Percentiles rank a stretch among this genome's conserved stretches.
These are phyloP conservation scores for Rhinolophus ferrumequinum DNA, from an alignment of 2,113 vertebrate species.

Conservation along the genomic window DNA sequence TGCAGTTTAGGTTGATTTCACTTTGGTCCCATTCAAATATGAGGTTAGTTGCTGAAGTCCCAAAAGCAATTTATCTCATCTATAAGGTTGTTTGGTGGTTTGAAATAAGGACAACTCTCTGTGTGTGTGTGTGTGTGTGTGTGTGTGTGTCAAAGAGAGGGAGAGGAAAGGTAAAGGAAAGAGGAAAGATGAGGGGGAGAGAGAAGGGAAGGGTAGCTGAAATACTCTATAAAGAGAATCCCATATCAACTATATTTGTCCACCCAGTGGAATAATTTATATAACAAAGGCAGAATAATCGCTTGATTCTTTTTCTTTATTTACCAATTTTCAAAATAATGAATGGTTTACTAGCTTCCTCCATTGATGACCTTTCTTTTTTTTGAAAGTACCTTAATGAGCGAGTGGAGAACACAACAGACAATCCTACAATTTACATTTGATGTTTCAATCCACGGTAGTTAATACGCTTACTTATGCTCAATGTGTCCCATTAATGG, in stretches of 20 bases:
- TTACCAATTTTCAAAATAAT: constrained; percentile 2
- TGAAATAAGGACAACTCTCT: not conserved
- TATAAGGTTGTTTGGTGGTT: not conserved
- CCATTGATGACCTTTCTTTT: not conserved
- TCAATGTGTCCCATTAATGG: not conserved
- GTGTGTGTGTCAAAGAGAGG: not conserved
- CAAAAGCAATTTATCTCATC: not conserved
- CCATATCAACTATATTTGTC: not conserved
- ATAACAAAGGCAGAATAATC: constrained; percentile 22
- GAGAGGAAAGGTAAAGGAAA: not conserved
- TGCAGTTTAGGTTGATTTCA: not conserved
- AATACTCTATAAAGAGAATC: not conserved
- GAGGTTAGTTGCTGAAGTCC: not conserved
- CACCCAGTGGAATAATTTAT: not conserved
- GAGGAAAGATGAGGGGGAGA: not conserved
- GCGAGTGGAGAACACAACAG: not conserved
- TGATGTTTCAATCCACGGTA: not conserved
- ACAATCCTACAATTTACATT: not conserved
- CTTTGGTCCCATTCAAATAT: not conserved
- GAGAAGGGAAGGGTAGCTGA: not conserved
- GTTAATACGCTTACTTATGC: not conserved
- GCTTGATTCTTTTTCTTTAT: constrained; percentile 1
- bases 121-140: too few relatives aligned
- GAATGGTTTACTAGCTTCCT: not conserved
- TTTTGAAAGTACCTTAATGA: not conserved